phyloP scores from a whole-genome alignment of 2,113 vertebrate species.

The Chrysochloris asiatica region DNA sequence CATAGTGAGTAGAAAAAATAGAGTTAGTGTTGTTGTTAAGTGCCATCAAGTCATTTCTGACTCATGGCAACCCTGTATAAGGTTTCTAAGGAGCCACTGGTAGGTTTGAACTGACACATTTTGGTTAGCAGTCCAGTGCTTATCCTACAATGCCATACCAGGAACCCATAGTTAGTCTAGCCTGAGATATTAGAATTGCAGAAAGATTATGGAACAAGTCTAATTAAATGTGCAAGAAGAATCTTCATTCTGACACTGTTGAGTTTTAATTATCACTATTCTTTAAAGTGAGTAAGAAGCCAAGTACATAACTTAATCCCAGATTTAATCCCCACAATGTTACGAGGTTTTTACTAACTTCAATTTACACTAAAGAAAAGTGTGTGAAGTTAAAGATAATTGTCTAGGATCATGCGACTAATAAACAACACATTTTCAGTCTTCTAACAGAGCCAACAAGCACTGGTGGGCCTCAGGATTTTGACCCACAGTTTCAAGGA shows the following conservation, averaged over 20 bases:
- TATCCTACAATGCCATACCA: too few species aligned
- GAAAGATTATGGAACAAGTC: neutral
- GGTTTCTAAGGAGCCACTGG: too few species aligned
- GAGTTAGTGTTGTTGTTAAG: too few species aligned
- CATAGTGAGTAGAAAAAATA: too few species aligned
- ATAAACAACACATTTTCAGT: neutral
- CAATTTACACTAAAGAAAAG: neutral
- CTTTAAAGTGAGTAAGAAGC: neutral
- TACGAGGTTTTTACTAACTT: neutral
- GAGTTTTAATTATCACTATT: neutral
- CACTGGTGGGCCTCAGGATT: neutral
- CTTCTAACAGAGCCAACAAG: neutral
- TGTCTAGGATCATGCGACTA: neutral
- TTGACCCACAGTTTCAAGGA: neutral
- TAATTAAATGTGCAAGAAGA: neutral
- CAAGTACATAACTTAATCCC: neutral
- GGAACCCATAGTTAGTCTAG: neutral
- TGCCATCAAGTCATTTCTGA: too few species aligned
- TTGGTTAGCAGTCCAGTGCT: too few species aligned
- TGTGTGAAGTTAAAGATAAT: neutral
- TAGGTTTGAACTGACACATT: too few species aligned
- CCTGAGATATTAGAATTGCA: neutral
- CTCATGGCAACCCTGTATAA: too few species aligned
- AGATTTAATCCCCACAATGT: neutral
- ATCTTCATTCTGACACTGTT: neutral